phyloP scores from a whole-genome alignment of 2,113 vertebrate genomes.

The Girardinichthys multiradiatus region DNA sequence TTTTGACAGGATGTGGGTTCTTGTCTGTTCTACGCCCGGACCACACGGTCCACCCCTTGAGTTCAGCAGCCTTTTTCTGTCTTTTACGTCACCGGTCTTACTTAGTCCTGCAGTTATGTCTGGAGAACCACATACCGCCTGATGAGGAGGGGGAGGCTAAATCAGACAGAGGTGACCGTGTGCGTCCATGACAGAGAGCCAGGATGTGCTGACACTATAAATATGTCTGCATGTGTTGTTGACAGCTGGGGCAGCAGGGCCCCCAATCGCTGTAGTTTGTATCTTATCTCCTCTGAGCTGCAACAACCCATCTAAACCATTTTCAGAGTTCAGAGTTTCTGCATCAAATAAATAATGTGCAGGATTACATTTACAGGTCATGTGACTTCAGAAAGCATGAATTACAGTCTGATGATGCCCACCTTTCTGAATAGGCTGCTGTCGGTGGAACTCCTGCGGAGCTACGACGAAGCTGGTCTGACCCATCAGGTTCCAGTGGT shows the following conservation, averaged over 20 bases:
- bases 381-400: too few relatives aligned
- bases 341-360: too few relatives aligned
- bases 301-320: background rate
- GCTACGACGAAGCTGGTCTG: slow-evolving; percentile 93
- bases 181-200: slow-evolving; percentile 10
- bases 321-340: background rate
- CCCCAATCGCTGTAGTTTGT: background rate
- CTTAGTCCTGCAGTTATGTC: slow-evolving; percentile 9
- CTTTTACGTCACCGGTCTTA: background rate
- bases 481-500: slow-evolving; percentile 93
- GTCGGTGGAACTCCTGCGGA: slow-evolving; percentile 89
- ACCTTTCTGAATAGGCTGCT: slow-evolving; percentile 87
- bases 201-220: slow-evolving; percentile 39
- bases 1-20: too few relatives aligned
- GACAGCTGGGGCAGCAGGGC: slow-evolving; percentile 49
- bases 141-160: slow-evolving; percentile 10
- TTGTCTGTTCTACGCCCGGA: too few relatives aligned
- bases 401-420: slow-evolving; percentile 56
- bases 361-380: too few relatives aligned
- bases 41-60: too few relatives aligned
- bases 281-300: slow-evolving; percentile 6
- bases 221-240: slow-evolving; percentile 31
- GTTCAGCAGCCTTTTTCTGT: background rate
- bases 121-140: background rate
- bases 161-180: slow-evolving; percentile 57